Base-by-base conservation (phyloP, 2,888 invertebrate species). In the Tetanocera ferruginea region DNA sequence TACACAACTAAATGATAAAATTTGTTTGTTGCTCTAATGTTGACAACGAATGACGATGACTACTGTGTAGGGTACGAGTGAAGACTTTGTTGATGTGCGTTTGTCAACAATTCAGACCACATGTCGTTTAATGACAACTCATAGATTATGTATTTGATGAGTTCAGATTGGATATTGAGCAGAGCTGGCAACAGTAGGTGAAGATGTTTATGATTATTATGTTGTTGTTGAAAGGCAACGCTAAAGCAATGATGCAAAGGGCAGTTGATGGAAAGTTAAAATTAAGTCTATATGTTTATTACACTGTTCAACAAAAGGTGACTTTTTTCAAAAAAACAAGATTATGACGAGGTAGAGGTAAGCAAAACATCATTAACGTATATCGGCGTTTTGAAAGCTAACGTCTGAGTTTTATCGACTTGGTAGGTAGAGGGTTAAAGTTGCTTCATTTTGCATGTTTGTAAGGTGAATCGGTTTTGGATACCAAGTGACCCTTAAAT, bases 61-160 rank as follows among this genome's bases (percentile, higher is more conserved):
- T 17, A 5, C n/a, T 64, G 31, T 28, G 28, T 19, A 31, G 64
- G 64, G 64, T 64, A 34, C 17, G n/a, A 19, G 2, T 6, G 19
- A 73, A 49, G 25, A 73, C 28, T 62, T 62, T 17, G 60, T 52
- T 49, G 51, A 49, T 71, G 25, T 52, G 17, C 19, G 28, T 71
- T 23, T 23, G 64, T 51, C 52, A 75, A 75, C 55, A 55, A 75
- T 34, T 43, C 37, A 19, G 25, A 37, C 55, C 75, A 75, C 66
- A 66, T 75, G 75, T 55, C 28, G 43, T 72, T 60, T 60, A 19
- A 43, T 69, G 37, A 57, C 43, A 55, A 60, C 23, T n/a, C 37
- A 72, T 57, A 74, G 60, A 74, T 43, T 49, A 49, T 67, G 66
- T 62, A 60, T 43, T 37, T 19, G 25, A 73, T 60, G 73, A 23